phyloP scores from a whole-genome alignment of 2,888 invertebrate genomes.

The Tyria jacobaeae region DNA sequence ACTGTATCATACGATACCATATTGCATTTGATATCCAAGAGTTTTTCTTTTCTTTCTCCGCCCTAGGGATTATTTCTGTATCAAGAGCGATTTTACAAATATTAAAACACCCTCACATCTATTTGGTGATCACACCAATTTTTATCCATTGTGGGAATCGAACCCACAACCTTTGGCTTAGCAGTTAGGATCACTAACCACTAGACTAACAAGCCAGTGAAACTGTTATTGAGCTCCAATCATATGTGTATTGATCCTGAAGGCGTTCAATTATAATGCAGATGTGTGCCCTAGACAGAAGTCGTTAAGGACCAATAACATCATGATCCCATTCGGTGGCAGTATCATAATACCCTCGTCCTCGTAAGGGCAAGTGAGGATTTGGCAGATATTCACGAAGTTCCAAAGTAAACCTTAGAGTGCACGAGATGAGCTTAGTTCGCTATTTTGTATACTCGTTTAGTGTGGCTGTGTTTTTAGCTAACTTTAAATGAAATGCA shows the following conservation, averaged over 20 bases:
- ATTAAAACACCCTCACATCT: no score
- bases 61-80: no score
- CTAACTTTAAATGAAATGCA: slow-evolving; percentile 34
- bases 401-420: slow-evolving; percentile 65
- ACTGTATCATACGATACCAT: no score
- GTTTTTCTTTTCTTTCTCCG: no score
- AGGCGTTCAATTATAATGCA: slow-evolving; percentile 3
- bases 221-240: neutral
- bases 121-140: no score
- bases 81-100: no score
- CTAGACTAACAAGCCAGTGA: no score
- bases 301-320: slow-evolving; percentile 68
- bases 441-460: slow-evolving; percentile 35
- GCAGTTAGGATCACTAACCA: no score
- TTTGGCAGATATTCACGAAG: slow-evolving; percentile 76
- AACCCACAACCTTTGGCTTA: no score
- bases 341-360: slow-evolving; percentile 67
- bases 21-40: no score
- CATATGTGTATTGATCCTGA: neutral
- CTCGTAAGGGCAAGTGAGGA: slow-evolving; percentile 57
- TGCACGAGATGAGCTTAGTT: slow-evolving; percentile 41
- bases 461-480: slow-evolving; percentile 27
- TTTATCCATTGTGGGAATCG: no score
- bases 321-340: slow-evolving; percentile 66
- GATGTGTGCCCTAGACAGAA: slow-evolving; percentile 23